These are phyloP conservation scores for Rana temporaria DNA, from an alignment of 2,113 vertebrate species.

Conservation along the genomic window DNA sequence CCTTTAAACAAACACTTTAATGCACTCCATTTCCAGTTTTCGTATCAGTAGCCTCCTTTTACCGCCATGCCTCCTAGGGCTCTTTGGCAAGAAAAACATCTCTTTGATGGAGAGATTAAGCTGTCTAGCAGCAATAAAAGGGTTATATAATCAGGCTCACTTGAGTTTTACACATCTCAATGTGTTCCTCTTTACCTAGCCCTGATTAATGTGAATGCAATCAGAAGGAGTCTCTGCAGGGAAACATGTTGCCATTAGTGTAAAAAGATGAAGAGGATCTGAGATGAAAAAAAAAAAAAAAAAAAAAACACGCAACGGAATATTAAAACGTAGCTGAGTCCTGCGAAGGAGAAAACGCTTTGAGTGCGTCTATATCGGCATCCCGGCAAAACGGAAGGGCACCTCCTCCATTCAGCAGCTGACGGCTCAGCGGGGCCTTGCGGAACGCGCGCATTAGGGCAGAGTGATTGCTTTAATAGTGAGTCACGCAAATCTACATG, in stretches of 20 bases:
- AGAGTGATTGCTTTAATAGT: conserved; percentile 63
- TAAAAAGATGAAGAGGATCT: neutral
- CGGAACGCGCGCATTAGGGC: conserved; percentile 60
- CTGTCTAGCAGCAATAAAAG: neutral
- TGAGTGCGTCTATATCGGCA: conserved; percentile 55
- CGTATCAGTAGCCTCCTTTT: too few species aligned
- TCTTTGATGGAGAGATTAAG: neutral
- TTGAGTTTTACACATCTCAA: conserved; percentile 10
- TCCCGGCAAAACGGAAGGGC: conserved; percentile 62
- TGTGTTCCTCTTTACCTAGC: conserved; percentile 2
- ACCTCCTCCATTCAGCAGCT: conserved; percentile 61
- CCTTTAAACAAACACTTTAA: too few species aligned
- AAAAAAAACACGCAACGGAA: neutral
- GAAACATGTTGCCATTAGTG: neutral
- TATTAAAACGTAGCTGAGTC: conserved; percentile 31
- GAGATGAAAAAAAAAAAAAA: neutral
- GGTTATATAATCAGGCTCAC: conserved; percentile 28
- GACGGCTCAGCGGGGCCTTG: conserved; percentile 60
- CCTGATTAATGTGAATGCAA: conserved; percentile 27
- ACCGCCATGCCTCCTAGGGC: neutral
- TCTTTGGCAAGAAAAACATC: neutral
- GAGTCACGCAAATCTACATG: neutral
- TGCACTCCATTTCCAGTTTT: too few species aligned
- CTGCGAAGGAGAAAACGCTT: conserved; percentile 54
- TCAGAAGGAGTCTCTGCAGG: neutral